These are phyloP conservation scores for Gambusia affinis DNA, from an alignment of 2,113 vertebrate genomes.

Conservation along the genomic window DNA sequence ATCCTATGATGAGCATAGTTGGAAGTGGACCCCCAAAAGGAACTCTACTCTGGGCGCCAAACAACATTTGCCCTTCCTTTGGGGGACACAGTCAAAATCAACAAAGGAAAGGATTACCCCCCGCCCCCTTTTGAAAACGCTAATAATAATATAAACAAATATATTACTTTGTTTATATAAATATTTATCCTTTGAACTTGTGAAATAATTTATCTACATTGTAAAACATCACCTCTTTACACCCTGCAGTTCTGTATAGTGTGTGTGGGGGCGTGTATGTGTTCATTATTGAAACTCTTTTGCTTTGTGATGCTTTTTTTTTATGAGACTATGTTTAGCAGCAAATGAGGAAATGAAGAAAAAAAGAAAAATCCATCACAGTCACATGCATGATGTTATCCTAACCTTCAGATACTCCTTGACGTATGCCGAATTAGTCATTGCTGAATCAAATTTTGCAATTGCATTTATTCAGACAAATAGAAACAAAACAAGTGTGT, in stretches of 20 bases:
- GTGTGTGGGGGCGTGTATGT: not conserved
- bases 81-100: too few species aligned
- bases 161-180: not conserved
- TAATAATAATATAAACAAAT: too few species aligned
- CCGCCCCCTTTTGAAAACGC: too few species aligned
- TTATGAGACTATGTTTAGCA: conserved; percentile 14
- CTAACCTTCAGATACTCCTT: conserved; percentile 18
- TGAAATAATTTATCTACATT: not conserved
- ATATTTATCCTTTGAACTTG: not conserved
- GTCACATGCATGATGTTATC: conserved; percentile 1
- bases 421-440: not conserved
- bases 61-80: too few species aligned
- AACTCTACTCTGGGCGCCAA: not conserved
- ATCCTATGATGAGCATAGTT: not conserved
- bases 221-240: not conserved
- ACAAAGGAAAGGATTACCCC: too few species aligned
- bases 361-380: not conserved
- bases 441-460: not conserved
- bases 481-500: not conserved
- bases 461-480: not conserved
- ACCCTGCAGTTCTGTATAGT: not conserved
- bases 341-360: conserved; percentile 32
- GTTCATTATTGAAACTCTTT: conserved; percentile 8
- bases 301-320: conserved; percentile 17
- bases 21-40: not conserved